Evolutionary conservation across 2,797 vertebrate species (phyloP).

Genomic region (Epinephelus malabaricus): DNA sequence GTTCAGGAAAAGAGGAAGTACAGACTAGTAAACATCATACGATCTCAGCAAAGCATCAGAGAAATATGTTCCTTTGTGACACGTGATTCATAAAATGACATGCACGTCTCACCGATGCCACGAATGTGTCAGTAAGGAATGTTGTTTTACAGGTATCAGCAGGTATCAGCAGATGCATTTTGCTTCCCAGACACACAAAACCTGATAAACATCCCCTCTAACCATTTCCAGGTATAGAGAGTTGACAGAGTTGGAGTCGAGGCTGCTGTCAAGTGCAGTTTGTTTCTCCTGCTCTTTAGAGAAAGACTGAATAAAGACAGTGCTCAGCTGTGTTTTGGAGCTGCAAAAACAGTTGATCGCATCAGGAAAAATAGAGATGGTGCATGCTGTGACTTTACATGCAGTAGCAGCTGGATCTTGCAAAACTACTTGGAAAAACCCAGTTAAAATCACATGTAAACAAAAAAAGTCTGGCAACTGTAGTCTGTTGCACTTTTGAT

Average conservation of each 20-base stretch:
- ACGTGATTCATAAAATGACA: neutral
- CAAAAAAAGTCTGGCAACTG: no score
- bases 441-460: neutral
- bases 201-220: neutral
- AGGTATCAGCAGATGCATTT: neutral
- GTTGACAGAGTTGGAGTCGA: neutral
- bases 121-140: neutral
- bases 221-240: neutral
- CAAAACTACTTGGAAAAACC: neutral
- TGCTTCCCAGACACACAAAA: neutral
- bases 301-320: neutral
- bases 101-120: neutral
- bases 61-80: conserved; percentile 13
- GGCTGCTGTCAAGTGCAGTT: neutral
- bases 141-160: neutral
- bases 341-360: neutral
- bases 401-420: neutral
- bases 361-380: neutral
- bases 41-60: conserved; percentile 6
- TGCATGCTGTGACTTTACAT: neutral
- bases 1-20: neutral
- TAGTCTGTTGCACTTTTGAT: neutral
- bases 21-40: neutral
- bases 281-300: neutral
- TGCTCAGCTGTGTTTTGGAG: neutral